Evolutionary conservation across 2,797 vertebrate species (phyloP), one percentile per base, ranked within the genome.

Genomic region (Zonotrichia albicollis): DNA sequence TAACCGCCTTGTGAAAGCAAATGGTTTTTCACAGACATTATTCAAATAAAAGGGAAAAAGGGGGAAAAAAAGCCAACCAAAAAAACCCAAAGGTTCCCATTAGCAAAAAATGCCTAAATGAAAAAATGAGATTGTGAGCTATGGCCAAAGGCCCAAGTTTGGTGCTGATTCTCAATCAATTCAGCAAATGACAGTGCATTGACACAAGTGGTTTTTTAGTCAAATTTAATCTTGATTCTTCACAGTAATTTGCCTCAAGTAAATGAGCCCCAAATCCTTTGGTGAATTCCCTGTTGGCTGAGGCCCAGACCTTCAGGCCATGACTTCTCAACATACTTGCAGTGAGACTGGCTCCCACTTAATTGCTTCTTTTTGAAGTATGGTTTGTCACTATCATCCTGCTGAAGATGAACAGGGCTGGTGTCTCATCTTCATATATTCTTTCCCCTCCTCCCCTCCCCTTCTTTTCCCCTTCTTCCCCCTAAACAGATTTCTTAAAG

Each of bases 321-420:
- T 60, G 76, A 73, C 48, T 90, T 87, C 87, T 86, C 66, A 70
- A 43, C 26, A 13, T 84, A 48, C 48, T 92, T 91, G 29, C 23
- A 75, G 29, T 55, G 62, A 75, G 79, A 91, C 43, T 66, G 79
- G 2, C 55, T 91, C 23, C 29, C 9, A 55, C n/a, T 92, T 91
- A 84, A 95, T 75, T 85, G 45, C 32, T 84, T 76, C 64, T 50
- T 93, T 94, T 90, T 90, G 73, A 92, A 93, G 55, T 81, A 45
- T 19, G 10, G 21, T 66, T 94, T 89, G 12, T 87, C 46, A 71
- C 61, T 74, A n/a, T 84, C 57, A 25, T 54, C 38, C 54, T 8
- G 2, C 36, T 45, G n/a, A 92, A 95, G 72, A 94, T 82, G 75
- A 85, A 46, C n/a, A 75, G 12, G 10, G 13, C 55, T 87, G 36